phyloP scores from a whole-genome alignment of 1,140 invertebrate genomes.

The Babylonia areolata region DNA sequence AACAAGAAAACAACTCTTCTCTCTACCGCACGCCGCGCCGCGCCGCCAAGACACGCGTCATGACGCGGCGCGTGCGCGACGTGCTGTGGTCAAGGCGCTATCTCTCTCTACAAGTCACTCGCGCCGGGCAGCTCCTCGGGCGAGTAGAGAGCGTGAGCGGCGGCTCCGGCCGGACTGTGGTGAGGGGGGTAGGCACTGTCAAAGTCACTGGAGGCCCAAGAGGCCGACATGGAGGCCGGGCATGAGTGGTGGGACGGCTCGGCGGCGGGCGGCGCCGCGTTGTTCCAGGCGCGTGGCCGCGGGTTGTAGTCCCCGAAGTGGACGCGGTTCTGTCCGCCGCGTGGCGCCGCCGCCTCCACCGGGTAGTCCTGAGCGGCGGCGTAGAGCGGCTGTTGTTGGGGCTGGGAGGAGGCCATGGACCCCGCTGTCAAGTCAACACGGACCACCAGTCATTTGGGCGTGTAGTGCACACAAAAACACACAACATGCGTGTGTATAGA shows the following conservation, averaged over 20 bases:
- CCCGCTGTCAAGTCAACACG: background rate
- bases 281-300: slow-evolving; percentile 40
- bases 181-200: background rate
- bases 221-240: slow-evolving; percentile 35
- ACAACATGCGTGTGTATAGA: background rate
- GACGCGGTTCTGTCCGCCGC: background rate
- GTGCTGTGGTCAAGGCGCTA: background rate
- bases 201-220: slow-evolving; percentile 39
- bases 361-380: slow-evolving; percentile 1
- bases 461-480: no score
- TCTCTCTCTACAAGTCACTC: slow-evolving; percentile 5
- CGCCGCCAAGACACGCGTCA: background rate
- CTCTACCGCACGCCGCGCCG: background rate
- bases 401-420: no score
- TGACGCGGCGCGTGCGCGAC: background rate
- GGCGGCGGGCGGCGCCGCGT: background rate
- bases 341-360: background rate
- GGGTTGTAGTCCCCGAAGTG: slow-evolving; percentile 45
- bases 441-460: no score
- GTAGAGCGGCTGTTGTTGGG: background rate
- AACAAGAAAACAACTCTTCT: no score
- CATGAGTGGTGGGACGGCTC: slow-evolving; percentile 4
- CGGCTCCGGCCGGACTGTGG: background rate
- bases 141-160: background rate
- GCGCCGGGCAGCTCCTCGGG: slow-evolving; percentile 25